Evolutionary conservation across 2,113 vertebrate genomes (phyloP).

Genomic region (Lagopus leucura): DNA sequence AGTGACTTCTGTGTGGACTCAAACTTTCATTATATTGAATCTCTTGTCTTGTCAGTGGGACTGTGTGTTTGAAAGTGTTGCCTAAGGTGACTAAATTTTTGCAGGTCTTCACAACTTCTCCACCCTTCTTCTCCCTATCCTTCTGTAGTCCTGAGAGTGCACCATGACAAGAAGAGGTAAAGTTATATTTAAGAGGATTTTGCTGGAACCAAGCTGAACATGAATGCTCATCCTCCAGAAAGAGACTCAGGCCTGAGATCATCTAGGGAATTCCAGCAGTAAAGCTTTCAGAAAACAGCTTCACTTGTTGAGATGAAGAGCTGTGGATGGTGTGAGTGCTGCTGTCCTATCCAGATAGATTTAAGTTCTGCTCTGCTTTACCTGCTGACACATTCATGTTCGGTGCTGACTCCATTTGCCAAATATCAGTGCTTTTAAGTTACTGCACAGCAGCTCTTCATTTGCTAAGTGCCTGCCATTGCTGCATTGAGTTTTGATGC

Average conservation of each 20-base stretch:
- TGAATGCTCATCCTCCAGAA: not conserved
- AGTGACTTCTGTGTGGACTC: not conserved
- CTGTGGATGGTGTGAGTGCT: rapidly evolving
- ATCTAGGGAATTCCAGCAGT: not conserved
- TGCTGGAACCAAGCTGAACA: not conserved
- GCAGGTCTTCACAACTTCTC: not conserved
- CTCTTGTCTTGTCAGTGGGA: not conserved
- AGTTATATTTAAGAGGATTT: not conserved
- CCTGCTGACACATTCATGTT: not conserved
- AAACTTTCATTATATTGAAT: not conserved
- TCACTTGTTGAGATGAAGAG: not conserved
- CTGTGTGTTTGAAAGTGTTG: not conserved
- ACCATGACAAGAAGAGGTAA: not conserved
- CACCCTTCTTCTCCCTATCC: too few relatives aligned
- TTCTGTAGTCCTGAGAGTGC: not conserved
- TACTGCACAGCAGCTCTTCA: not conserved
- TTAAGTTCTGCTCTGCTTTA: not conserved
- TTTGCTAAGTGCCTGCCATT: not conserved
- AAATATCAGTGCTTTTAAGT: not conserved
- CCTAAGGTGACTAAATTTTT: not conserved
- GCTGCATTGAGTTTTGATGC: not conserved
- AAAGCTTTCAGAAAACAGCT: not conserved
- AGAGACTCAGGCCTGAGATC: rapidly evolving
- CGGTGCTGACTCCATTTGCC: rapidly evolving
- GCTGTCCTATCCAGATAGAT: not conserved